These are phyloP conservation scores for Ectemnius lituratus DNA, from an alignment of 2,888 invertebrate genomes.

Conservation along the genomic window DNA sequence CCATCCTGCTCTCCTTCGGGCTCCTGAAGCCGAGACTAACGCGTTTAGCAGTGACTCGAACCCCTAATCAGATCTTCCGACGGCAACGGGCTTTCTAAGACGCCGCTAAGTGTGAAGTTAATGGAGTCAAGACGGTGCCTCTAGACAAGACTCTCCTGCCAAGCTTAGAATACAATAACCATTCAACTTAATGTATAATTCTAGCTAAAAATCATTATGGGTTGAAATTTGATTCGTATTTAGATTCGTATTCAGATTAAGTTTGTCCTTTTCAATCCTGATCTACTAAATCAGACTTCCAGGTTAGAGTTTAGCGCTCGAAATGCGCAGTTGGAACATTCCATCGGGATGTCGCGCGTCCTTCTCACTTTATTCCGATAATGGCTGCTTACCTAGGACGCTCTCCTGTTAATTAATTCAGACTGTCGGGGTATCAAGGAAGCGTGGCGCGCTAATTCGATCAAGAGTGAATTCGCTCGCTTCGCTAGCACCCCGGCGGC, in stretches of 20 bases:
- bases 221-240: too few species aligned
- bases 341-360: conserved; percentile 18
- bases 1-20: conserved; percentile 46
- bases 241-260: too few species aligned
- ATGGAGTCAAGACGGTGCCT: conserved; percentile 75
- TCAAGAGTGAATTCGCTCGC: conserved; percentile 74
- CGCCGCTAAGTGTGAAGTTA: conserved; percentile 77
- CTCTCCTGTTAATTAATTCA: conserved; percentile 76
- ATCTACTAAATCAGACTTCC: too few species aligned
- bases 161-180: not conserved
- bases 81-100: conserved; percentile 65
- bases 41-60: conserved; percentile 77
- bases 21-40: conserved; percentile 73
- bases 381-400: conserved; percentile 71
- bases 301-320: not conserved
- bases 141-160: conserved; percentile 1
- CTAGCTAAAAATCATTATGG: too few species aligned
- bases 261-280: too few species aligned
- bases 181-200: too few species aligned
- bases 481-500: conserved; percentile 59
- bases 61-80: conserved; percentile 77
- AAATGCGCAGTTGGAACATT: not conserved
- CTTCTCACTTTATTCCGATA: conserved; percentile 67
- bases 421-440: conserved; percentile 76
- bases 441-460: conserved; percentile 76